phyloP scores from a whole-genome alignment of 2,888 invertebrate species.

The Polyommatus iphigenia region DNA sequence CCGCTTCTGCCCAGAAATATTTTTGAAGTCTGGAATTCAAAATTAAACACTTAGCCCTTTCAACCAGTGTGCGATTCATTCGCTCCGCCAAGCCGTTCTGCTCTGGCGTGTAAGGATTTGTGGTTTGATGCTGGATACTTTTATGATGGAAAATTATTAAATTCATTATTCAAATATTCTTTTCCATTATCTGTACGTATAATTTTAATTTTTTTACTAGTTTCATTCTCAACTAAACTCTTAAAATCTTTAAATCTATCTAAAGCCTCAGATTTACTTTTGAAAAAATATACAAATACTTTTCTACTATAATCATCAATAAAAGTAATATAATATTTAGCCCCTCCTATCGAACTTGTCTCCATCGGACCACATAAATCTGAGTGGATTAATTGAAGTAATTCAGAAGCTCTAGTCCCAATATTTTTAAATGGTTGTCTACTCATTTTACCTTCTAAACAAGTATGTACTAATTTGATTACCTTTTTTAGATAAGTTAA shows the following conservation, averaged over 20 bases:
- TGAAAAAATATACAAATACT: slow-evolving; percentile 26
- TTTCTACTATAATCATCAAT: slow-evolving; percentile 29
- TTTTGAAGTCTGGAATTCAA: slow-evolving; percentile 29
- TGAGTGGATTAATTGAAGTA: slow-evolving; percentile 27
- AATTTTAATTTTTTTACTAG: slow-evolving; percentile 17
- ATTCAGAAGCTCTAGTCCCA: no score
- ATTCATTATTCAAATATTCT: slow-evolving; percentile 36
- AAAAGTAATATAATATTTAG: slow-evolving; percentile 29
- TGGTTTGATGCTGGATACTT: slow-evolving; percentile 43
- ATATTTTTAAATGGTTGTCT: no score
- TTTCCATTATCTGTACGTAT: slow-evolving; percentile 34
- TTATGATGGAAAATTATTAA: slow-evolving; percentile 33
- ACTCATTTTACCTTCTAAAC: no score
- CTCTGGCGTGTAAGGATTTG: slow-evolving; percentile 41
- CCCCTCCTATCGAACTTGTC: slow-evolving; percentile 29
- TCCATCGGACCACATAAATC: slow-evolving; percentile 31
- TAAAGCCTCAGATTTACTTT: slow-evolving; percentile 21
- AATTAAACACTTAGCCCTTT: slow-evolving; percentile 35
- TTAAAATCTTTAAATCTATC: slow-evolving; percentile 24
- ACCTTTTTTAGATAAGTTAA: no score
- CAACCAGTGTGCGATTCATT: slow-evolving; percentile 29
- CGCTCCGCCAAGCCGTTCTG: no score
- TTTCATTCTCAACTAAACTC: slow-evolving; percentile 28
- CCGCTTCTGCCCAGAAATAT: not conserved
- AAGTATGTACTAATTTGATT: no score